phyloP scores from a whole-genome alignment of 2,113 vertebrate species.

The Dipodomys spectabilis region DNA sequence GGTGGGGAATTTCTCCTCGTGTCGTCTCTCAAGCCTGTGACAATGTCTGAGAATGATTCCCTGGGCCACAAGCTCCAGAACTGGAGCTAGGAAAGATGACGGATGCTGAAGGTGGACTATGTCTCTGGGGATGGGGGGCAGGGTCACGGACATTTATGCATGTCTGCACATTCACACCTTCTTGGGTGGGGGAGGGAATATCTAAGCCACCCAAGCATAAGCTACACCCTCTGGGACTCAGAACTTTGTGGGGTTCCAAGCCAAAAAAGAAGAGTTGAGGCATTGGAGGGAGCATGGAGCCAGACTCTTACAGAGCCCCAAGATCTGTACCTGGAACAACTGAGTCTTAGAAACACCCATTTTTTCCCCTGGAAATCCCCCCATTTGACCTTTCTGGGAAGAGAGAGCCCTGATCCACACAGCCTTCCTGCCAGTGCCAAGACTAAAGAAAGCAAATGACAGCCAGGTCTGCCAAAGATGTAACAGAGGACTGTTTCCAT shows the following conservation, averaged over 20 bases:
- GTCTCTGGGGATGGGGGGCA: too few species aligned
- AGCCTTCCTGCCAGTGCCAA: background rate
- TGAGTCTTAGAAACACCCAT: background rate
- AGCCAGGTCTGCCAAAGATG: background rate
- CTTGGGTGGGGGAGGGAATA: background rate
- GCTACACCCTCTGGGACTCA: background rate
- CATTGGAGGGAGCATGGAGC: background rate
- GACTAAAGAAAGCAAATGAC: background rate
- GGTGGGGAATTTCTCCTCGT: background rate
- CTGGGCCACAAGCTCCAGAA: background rate
- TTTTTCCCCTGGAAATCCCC: background rate
- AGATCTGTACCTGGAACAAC: background rate
- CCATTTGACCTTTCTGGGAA: background rate
- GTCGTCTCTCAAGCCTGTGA: background rate
- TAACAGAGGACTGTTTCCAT: background rate
- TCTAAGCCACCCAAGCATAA: background rate
- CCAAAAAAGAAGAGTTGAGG: background rate
- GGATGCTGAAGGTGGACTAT: background rate
- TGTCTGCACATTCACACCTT: accelerated
- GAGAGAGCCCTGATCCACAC: background rate
- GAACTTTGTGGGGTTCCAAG: background rate
- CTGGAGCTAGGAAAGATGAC: background rate
- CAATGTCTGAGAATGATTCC: background rate
- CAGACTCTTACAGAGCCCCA: background rate
- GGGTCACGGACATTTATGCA: background rate